A percentile compares a stretch with the other conserved stretches of the same genome.
Evolutionary conservation across 1,140 invertebrate genomes (phyloP).

Genomic region (Leptestheria dahalacensis): DNA sequence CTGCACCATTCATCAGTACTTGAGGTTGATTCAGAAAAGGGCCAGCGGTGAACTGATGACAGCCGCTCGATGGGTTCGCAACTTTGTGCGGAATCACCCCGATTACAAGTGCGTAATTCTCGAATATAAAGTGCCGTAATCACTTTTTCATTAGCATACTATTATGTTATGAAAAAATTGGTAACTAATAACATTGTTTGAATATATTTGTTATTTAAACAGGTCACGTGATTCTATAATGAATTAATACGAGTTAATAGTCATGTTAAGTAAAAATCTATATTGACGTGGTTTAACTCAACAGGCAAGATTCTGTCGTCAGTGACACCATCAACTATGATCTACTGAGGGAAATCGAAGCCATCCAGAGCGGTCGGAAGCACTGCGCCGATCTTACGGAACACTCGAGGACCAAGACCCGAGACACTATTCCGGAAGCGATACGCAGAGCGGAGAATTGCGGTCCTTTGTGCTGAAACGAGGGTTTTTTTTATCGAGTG

Average conservation of each 20-base stretch:
- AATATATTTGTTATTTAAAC: too few relatives aligned
- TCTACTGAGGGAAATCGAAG: constrained; percentile 56
- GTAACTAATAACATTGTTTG: too few relatives aligned
- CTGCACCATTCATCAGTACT: constrained; percentile 85
- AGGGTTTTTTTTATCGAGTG: neutral
- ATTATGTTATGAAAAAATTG: too few relatives aligned
- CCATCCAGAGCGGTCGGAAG: constrained; percentile 52
- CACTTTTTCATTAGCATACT: too few relatives aligned
- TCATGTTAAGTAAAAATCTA: too few relatives aligned
- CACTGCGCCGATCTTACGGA: constrained; percentile 49
- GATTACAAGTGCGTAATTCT: constrained; percentile 45
- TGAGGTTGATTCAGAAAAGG: constrained; percentile 79
- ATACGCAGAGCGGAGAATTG: constrained; percentile 19
- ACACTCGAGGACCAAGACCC: constrained; percentile 21
- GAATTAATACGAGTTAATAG: too few relatives aligned
- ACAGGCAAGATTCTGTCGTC: constrained; percentile 75
- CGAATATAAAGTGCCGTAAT: too few relatives aligned
- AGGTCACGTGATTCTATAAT: too few relatives aligned
- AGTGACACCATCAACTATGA: constrained; percentile 85
- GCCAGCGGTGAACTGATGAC: constrained; percentile 75
- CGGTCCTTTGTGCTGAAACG: neutral
- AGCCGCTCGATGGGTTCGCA: constrained; percentile 79
- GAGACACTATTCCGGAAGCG: constrained; percentile 24
- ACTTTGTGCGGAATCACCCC: constrained; percentile 76
- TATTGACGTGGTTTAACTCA: too few relatives aligned